These are phyloP conservation scores for Eudemis profundana DNA, from an alignment of 2,888 invertebrate genomes.

Conservation along the genomic window DNA sequence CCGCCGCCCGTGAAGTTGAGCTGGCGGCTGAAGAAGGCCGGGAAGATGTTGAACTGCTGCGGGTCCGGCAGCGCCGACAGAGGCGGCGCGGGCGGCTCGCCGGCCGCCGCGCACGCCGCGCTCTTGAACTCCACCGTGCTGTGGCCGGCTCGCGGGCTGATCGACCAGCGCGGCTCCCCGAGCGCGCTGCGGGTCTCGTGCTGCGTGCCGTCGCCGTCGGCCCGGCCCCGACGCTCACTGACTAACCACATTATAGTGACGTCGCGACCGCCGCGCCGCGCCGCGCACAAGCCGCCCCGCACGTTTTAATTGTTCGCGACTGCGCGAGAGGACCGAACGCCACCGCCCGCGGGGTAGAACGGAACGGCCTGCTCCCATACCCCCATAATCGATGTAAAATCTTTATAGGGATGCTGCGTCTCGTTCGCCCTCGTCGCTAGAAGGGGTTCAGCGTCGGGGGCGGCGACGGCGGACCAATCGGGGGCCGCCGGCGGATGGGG, in stretches of 20 bases:
- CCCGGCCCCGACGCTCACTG: slow-evolving; percentile 87
- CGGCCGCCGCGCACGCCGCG: slow-evolving; percentile 88
- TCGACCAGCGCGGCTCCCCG: slow-evolving; percentile 78
- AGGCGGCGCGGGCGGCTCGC: slow-evolving; percentile 81
- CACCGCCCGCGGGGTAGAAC: slow-evolving; percentile 75
- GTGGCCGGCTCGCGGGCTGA: slow-evolving; percentile 84
- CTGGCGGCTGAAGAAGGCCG: slow-evolving; percentile 95
- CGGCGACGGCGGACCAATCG: slow-evolving; percentile 50
- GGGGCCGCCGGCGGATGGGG: slow-evolving; percentile 52
- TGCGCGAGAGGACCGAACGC: slow-evolving; percentile 77
- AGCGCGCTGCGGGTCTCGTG: slow-evolving; percentile 72
- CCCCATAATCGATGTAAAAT: slow-evolving; percentile 81
- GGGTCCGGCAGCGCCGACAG: slow-evolving; percentile 87
- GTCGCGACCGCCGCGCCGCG: slow-evolving; percentile 64
- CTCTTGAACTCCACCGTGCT: slow-evolving; percentile 94
- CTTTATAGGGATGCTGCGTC: slow-evolving; percentile 78
- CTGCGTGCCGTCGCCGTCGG: slow-evolving; percentile 81
- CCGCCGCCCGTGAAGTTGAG: slow-evolving; percentile 91
- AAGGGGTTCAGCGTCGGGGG: slow-evolving; percentile 58
- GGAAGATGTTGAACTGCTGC: slow-evolving; percentile 96
- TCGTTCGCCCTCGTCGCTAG: slow-evolving; percentile 66
- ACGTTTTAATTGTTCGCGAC: slow-evolving; percentile 83
- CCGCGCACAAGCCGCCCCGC: slow-evolving; percentile 72
- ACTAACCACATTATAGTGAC: slow-evolving; percentile 88
- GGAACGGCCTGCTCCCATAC: slow-evolving; percentile 74